Conservation (phyloP, 2,888 invertebrate species). For the Acanthosoma haemorrhoidale region DNA sequence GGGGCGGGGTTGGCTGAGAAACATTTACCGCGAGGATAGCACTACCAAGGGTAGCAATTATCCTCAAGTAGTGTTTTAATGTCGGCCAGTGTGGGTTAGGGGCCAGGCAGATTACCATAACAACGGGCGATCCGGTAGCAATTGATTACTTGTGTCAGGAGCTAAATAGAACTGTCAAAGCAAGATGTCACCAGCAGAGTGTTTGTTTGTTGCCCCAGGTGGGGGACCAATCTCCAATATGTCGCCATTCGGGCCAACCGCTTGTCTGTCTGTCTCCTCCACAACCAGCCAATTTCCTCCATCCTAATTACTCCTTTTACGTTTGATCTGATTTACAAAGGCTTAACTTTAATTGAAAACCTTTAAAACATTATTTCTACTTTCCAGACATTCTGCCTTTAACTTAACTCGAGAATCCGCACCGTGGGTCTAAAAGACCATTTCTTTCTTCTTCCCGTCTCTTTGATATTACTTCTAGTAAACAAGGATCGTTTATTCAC, state of each 20-base stretch:
- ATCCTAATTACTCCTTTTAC: constrained; percentile 21
- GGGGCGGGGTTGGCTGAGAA: constrained; percentile 20
- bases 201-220: constrained; percentile 21
- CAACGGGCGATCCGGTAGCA: constrained; percentile 32
- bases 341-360: constrained; percentile 20
- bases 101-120: constrained; percentile 32
- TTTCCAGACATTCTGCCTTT: background rate
- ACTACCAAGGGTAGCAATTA: constrained; percentile 24
- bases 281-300: background rate
- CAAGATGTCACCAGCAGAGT: constrained; percentile 28
- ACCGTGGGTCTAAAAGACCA: no score
- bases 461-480: no score
- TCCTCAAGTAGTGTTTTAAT: constrained; percentile 24
- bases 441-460: no score
- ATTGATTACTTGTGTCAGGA: constrained; percentile 38
- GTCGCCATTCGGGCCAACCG: constrained; percentile 2
- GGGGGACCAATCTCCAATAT: constrained; percentile 7
- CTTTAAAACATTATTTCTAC: constrained; percentile 14
- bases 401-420: no score
- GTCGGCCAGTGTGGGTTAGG: background rate
- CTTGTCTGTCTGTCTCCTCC: background rate
- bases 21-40: constrained; percentile 14
- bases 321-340: constrained; percentile 6
- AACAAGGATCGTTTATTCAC: no score
- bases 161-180: constrained; percentile 38